Base-by-base conservation (phyloP, 2,888 invertebrate species). In the Tenthredo amoena region DNA sequence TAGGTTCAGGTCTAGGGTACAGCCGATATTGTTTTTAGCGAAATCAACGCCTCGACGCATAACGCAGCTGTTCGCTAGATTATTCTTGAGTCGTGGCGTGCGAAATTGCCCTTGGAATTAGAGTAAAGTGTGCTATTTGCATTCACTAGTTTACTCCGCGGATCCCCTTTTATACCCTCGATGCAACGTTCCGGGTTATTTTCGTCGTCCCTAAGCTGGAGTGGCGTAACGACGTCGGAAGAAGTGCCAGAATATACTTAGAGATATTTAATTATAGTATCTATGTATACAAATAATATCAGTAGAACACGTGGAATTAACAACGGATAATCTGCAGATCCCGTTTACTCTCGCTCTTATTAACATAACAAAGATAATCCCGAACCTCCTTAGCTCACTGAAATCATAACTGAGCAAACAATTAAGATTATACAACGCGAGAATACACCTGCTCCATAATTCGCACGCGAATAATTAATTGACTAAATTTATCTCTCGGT, bases 91-190 rank as follows among this genome's bases (percentile, higher is more conserved):
- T 40, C 37, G 62, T 62, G 62, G 37, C 58, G 81, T 40, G 40
- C 21, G 62, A 81, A 81, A 81, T 81, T 62, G 81, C 81, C 81
- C 81, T 81, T 81, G 81, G 21, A 62, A 81, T 62, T 37, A 62
- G 81, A 81, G 37, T 81, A 81, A 81, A 81, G 81, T 40, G 81
- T 62, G 81, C 62, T 81, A 62, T 81, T 81, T 81, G 21, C n/a
- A 81, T 81, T 81, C 62, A 40, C 50, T 31, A 26, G 55, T 12
- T 68, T 34, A 62, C n/a, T n/a, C 43, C 74, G 40, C 43, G 74
- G 15, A 12, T 40, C 43, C 37, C 58, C 58, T 50, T 37, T 81
- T 40, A 58, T 21, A 34, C 81, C 58, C 50, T 55, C 62, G 58
- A 37, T 81, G 81, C 81, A 81, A 81, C 62, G 37, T 12, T n/a